Conservation (phyloP, 2,888 invertebrate species). For the Rhagium mordax region DNA sequence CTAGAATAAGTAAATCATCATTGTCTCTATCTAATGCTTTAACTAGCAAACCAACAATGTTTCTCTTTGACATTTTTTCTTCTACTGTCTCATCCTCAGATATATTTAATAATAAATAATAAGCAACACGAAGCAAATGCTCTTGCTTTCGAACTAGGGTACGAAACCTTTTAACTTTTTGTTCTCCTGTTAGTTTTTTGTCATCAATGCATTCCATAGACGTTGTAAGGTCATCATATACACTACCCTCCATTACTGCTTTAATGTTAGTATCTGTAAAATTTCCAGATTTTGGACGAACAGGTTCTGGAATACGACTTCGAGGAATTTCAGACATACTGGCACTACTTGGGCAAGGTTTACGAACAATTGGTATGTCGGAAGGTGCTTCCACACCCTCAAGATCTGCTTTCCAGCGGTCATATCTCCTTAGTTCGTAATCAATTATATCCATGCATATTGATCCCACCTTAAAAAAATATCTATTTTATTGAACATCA, state of each 20-base stretch:
- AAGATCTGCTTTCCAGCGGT: slow-evolving; percentile 89
- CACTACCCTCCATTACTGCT: slow-evolving; percentile 77
- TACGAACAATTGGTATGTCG: slow-evolving; percentile 65
- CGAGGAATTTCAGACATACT: slow-evolving; percentile 76
- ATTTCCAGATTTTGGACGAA: slow-evolving; percentile 84
- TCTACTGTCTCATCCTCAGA: slow-evolving; percentile 96
- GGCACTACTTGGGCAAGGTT: slow-evolving; percentile 66
- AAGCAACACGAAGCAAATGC: slow-evolving; percentile 90
- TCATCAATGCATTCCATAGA: slow-evolving; percentile 69
- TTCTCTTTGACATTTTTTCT: slow-evolving; percentile 97
- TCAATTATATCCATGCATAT: slow-evolving; percentile 97
- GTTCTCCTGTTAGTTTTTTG: slow-evolving; percentile 65
- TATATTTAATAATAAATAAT: slow-evolving; percentile 94
- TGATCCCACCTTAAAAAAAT: slow-evolving; percentile 84
- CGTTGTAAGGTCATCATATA: slow-evolving; percentile 74
- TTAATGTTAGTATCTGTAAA: slow-evolving; percentile 74
- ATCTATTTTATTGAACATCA: not conserved
- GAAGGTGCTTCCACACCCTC: slow-evolving; percentile 73
- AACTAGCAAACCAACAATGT: slow-evolving; percentile 89
- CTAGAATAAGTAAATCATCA: slow-evolving; percentile 89
- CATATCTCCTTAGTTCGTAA: slow-evolving; percentile 93
- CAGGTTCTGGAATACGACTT: slow-evolving; percentile 80
- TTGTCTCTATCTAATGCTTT: slow-evolving; percentile 93
- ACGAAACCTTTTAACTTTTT: slow-evolving; percentile 82
- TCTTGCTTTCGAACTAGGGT: slow-evolving; percentile 94